These are phyloP conservation scores for Eutrigla gurnardus DNA, from an alignment of 2,797 vertebrate genomes.

Conservation along the genomic window DNA sequence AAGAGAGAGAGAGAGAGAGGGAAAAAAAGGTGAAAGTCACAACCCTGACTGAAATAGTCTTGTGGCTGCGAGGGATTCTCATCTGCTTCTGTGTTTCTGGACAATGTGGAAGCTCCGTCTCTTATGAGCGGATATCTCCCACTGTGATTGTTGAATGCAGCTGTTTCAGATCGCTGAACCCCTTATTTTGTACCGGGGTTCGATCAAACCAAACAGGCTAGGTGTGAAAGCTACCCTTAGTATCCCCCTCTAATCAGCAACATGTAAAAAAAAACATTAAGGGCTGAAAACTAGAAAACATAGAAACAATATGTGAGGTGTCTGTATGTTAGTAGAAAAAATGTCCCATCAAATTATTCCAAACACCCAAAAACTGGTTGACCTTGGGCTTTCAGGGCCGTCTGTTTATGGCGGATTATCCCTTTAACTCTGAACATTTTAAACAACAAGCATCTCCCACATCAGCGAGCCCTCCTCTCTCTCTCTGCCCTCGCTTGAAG, in stretches of 20 bases:
- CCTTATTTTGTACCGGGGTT: too few relatives aligned
- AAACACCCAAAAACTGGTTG: neutral
- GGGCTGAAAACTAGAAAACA: neutral
- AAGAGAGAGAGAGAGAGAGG: neutral
- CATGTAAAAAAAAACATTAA: neutral
- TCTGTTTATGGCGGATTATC: neutral
- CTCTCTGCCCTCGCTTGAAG: constrained; percentile 69
- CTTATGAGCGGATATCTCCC: neutral
- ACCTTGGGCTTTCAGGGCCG: neutral
- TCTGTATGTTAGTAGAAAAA: too few relatives aligned
- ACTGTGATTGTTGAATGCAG: neutral
- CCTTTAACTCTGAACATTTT: neutral
- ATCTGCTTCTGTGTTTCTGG: neutral
- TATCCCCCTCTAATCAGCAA: neutral
- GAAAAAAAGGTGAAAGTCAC: constrained; percentile 23
- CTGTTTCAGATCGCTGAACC: neutral
- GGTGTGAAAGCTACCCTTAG: neutral
- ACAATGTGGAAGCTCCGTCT: neutral
- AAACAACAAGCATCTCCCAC: neutral
- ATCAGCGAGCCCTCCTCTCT: constrained; percentile 58
- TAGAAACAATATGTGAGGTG: too few relatives aligned
- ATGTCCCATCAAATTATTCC: neutral
- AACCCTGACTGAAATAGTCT: constrained; percentile 29
- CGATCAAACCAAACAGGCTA: too few relatives aligned
- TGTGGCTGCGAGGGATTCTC: constrained; percentile 8